Conservation (phyloP, 2,797 vertebrate species). For the Mormyrops boulengeri region DNA sequence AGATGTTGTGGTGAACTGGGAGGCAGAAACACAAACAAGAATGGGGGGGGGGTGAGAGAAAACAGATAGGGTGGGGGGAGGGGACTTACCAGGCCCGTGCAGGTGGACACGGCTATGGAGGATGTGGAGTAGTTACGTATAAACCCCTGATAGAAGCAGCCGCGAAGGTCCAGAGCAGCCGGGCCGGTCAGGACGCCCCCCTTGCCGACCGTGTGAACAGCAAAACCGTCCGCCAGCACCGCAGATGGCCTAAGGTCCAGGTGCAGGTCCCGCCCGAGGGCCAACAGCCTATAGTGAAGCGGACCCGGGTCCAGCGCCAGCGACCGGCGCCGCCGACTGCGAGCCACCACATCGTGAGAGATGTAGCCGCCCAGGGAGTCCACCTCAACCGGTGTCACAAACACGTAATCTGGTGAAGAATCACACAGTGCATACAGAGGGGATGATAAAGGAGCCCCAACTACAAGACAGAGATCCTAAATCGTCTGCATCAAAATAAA, state of each 20-base stretch:
- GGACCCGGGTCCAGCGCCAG: conserved; percentile 53
- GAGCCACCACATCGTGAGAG: conserved; percentile 75
- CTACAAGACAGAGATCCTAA: neutral
- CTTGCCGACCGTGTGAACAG: conserved; percentile 74
- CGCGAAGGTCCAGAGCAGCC: conserved; percentile 52
- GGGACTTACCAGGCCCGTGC: conserved; percentile 85
- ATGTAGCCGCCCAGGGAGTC: conserved; percentile 74
- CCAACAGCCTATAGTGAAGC: conserved; percentile 82
- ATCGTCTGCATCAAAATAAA: neutral
- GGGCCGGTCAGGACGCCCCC: conserved; percentile 63
- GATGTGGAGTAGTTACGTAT: conserved; percentile 80
- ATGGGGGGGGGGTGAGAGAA: neutral
- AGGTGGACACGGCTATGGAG: conserved; percentile 84
- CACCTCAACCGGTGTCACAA: conserved; percentile 86
- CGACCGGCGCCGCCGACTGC: conserved; percentile 72
- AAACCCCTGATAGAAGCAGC: conserved; percentile 92
- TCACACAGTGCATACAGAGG: conserved; percentile 10
- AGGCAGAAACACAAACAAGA: neutral
- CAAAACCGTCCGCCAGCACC: conserved; percentile 77
- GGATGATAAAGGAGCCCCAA: neutral
- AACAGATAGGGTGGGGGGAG: neutral
- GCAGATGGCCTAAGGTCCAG: conserved; percentile 78
- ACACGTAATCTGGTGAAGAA: conserved; percentile 77
- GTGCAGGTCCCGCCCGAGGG: conserved; percentile 85
- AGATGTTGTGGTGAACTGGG: neutral